phyloP scores from a whole-genome alignment of 2,113 vertebrate species.

The Gadus chalcogrammus region DNA sequence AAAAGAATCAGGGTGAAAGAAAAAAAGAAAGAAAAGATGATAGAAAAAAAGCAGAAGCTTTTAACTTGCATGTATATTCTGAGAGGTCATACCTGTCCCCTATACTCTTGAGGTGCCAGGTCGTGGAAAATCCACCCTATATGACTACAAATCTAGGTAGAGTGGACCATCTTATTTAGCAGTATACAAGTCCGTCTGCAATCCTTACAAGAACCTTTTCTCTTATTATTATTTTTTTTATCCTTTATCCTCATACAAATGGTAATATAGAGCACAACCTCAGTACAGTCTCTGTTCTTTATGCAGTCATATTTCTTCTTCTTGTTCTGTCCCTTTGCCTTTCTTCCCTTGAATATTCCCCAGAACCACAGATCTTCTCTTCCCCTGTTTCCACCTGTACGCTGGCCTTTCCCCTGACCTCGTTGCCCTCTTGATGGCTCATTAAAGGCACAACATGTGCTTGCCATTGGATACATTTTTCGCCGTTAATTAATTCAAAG shows the following conservation, averaged over 20 bases:
- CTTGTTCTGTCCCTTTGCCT: neutral
- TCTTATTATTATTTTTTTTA: neutral
- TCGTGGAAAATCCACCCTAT: constrained; percentile 71
- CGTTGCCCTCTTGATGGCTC: neutral
- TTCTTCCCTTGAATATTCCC: neutral
- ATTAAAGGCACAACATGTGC: constrained; percentile 5
- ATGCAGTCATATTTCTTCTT: neutral
- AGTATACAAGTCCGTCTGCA: constrained; percentile 18
- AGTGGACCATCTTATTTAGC: constrained; percentile 37
- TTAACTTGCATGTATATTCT: constrained; percentile 2
- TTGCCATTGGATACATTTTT: neutral
- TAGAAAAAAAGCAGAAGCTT: neutral
- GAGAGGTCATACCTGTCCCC: constrained; percentile 65
- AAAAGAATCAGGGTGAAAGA: neutral
- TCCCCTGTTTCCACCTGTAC: neutral
- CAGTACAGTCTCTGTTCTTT: neutral
- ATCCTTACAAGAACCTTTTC: neutral
- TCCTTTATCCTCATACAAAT: neutral
- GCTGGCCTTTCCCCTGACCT: too few species aligned
- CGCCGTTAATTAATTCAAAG: neutral
- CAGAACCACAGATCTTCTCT: neutral
- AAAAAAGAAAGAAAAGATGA: neutral
- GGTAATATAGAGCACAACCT: neutral
- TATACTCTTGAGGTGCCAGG: constrained; percentile 52
- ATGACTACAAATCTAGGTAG: constrained; percentile 73